Evolutionary conservation across 2,888 invertebrate genomes (phyloP).

Genomic region (Lymantria monacha): DNA sequence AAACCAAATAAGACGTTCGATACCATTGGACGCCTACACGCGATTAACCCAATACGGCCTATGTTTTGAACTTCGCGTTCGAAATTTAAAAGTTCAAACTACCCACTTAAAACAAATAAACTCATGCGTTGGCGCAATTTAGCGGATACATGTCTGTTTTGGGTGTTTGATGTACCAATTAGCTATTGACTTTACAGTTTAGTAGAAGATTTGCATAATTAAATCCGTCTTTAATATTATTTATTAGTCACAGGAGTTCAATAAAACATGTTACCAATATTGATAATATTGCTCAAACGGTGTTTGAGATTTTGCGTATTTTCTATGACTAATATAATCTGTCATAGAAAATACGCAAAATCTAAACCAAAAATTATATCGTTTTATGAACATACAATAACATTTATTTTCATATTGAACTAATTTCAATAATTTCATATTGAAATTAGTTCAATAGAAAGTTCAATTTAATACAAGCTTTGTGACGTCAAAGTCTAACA

Average conservation of each 20-base stretch:
- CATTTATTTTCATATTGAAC: too few species aligned
- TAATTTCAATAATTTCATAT: too few species aligned
- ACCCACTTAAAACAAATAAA: conserved; percentile 35
- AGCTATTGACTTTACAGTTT: conserved; percentile 17
- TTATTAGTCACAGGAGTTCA: background rate
- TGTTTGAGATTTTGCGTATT: too few species aligned
- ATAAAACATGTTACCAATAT: background rate
- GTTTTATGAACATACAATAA: too few species aligned
- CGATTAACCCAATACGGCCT: conserved; percentile 24
- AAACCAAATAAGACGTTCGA: conserved; percentile 33
- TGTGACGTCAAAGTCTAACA: too few species aligned
- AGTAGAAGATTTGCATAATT: conserved; percentile 3
- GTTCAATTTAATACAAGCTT: too few species aligned
- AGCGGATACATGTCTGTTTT: conserved; percentile 17
- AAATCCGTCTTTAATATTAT: background rate
- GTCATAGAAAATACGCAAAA: too few species aligned
- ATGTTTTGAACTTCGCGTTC: conserved; percentile 17
- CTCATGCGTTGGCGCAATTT: conserved; percentile 23
- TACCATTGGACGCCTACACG: conserved; percentile 44
- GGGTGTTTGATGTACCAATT: conserved; percentile 13
- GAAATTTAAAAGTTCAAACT: conserved; percentile 34
- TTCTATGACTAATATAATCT: too few species aligned
- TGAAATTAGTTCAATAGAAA: too few species aligned
- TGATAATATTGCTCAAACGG: background rate
- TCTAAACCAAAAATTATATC: too few species aligned